Conservation (phyloP, 2,113 vertebrate species). For the Tautogolabrus adspersus region DNA sequence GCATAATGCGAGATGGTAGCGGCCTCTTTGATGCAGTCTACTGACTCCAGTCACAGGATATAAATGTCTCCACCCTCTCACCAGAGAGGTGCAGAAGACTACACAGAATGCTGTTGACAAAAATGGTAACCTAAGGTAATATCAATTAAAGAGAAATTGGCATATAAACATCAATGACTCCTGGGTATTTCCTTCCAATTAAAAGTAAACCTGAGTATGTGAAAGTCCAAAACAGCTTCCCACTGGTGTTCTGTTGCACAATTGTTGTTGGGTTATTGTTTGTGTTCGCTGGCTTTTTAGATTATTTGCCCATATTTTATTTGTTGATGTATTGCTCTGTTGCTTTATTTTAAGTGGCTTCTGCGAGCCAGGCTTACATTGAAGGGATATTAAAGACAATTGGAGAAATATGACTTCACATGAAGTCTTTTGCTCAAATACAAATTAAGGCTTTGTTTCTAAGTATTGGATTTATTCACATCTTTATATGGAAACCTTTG, state of each 20-base stretch:
- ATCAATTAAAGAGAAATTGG: too few species aligned
- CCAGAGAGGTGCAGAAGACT: too few species aligned
- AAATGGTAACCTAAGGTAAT: too few species aligned
- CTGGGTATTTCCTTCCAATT: too few species aligned
- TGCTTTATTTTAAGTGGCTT: background rate
- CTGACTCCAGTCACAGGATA: too few species aligned
- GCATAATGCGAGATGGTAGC: too few species aligned
- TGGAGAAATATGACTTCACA: background rate
- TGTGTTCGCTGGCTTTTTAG: background rate
- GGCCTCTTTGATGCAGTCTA: too few species aligned
- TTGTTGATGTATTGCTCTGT: background rate
- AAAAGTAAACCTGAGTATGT: background rate
- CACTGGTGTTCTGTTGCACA: background rate
- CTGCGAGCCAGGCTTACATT: background rate
- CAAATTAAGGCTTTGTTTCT: conserved; percentile 8
- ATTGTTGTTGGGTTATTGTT: background rate
- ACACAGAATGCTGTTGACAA: too few species aligned
- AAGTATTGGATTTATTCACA: background rate
- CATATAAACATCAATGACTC: too few species aligned
- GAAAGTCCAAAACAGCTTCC: background rate
- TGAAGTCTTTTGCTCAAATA: conserved; percentile 4
- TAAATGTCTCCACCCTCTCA: too few species aligned
- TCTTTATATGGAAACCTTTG: background rate
- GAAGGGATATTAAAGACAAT: conserved; percentile 1
- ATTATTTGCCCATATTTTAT: background rate